Evolutionary conservation across 2,888 invertebrate species (phyloP).

Genomic region (Creontiades dilutus): DNA sequence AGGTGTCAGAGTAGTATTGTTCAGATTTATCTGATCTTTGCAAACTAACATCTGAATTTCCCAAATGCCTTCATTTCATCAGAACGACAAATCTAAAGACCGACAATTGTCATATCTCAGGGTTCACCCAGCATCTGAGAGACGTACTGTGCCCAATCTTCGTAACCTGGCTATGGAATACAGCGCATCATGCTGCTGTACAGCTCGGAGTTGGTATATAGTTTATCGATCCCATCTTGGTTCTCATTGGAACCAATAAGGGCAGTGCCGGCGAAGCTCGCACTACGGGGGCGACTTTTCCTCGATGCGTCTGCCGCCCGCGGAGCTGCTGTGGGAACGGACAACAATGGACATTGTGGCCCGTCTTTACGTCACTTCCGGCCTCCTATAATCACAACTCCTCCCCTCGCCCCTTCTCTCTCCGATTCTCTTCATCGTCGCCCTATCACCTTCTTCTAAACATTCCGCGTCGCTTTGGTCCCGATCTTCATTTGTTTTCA

Average conservation of each 20-base stretch:
- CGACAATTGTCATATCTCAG: no score
- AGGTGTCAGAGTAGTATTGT: no score
- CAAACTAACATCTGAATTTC: no score
- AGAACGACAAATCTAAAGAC: no score
- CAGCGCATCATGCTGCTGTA: no score
- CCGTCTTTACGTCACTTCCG: slow-evolving; percentile 73
- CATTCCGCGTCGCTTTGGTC: slow-evolving; percentile 26
- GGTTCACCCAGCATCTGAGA: no score
- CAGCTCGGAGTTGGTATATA: no score
- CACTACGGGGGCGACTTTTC: slow-evolving; percentile 46
- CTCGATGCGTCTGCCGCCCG: slow-evolving; percentile 55
- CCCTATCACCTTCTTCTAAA: slow-evolving; percentile 46
- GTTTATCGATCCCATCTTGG: no score
- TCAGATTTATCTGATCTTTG: no score
- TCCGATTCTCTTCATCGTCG: not conserved
- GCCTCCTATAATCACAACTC: slow-evolving; percentile 60
- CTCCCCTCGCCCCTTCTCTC: not conserved
- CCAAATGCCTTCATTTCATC: no score
- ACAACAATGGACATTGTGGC: slow-evolving; percentile 74
- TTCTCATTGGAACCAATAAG: not conserved
- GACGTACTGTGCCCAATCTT: no score
- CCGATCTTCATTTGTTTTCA: slow-evolving; percentile 20
- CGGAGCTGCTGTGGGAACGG: slow-evolving; percentile 73
- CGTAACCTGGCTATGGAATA: no score
- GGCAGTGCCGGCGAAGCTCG: slow-evolving; percentile 19